Evolutionary conservation across 2,797 vertebrate species (phyloP).

Genomic region (Sebastes iracundus): DNA sequence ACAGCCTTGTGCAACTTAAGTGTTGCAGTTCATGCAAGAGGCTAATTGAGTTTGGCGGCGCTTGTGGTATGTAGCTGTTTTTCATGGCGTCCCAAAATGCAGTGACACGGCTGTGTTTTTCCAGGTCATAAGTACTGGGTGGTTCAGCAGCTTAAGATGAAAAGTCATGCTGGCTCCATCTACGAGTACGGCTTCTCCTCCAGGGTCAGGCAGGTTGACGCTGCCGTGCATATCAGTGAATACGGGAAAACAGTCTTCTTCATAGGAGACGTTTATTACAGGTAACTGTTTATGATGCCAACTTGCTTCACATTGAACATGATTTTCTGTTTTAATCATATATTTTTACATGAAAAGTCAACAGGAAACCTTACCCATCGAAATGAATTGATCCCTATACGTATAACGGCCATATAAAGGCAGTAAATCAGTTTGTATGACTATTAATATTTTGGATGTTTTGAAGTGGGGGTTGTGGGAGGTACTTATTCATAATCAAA

Average conservation of each 20-base stretch:
- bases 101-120: conserved; percentile 65
- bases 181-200: conserved; percentile 72
- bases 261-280: conserved; percentile 71
- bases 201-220: conserved; percentile 67
- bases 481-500: no score
- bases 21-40: conserved; percentile 58
- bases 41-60: conserved; percentile 37
- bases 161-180: conserved; percentile 67
- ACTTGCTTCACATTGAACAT: not conserved
- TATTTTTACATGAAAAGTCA: not conserved
- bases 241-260: conserved; percentile 75
- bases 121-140: conserved; percentile 79
- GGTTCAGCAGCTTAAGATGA: conserved; percentile 70
- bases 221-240: conserved; percentile 69
- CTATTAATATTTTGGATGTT: no score
- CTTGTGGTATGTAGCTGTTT: conserved; percentile 59
- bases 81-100: conserved; percentile 50
- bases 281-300: conserved; percentile 35
- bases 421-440: no score
- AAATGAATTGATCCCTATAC: no score
- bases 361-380: no score
- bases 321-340: not conserved
- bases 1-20: conserved; percentile 64
- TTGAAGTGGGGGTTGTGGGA: no score
- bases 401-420: no score